Evolutionary conservation across 2,888 invertebrate species (phyloP), one percentile per base, ranked within the genome.

Genomic region (Agriopis aurantiaria): DNA sequence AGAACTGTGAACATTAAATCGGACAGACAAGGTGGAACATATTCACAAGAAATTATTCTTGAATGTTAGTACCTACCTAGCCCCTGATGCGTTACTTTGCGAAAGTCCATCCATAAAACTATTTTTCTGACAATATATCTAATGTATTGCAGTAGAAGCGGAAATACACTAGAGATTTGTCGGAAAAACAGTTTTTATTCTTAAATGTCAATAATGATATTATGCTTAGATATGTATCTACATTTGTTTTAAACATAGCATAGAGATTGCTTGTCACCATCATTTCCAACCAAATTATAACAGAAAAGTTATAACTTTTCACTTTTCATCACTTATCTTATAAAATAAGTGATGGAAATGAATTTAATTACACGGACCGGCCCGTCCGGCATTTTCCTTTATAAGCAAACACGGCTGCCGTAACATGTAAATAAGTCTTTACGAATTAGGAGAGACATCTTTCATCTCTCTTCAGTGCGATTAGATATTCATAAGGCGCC

Each of bases 401-500:
- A 0, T 3, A 12, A 58, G 58, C 82, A 82, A 85, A 85, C 77
- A 84, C 75, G 78, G 72, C 75, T 77, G 80, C 81, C 82, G 83
- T 82, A 78, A 80, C 85, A 85, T 86, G 83, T 87, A 88, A 88
- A 90, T 88, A 89, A 86, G 89, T 89, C 88, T 82, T 84, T 80
- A 78, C 82, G 85, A 88, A 90, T 91, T 90, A 90, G 83, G 85
- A 78, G 82, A 85, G 83, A 82, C 85, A 90, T 91, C 88, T 89
- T 88, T 91, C 89, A 90, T 89, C 85, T 87, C 82, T 83, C 82
- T 88, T 88, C 88, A 80, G 79, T 83, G 76, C 85, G 87, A 91
- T 91, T 90, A 90, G 89, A 84, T 91, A 91, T 91, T 91, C 91
- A 90, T 91, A 88, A 90, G 88, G 81, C 85, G 83, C 80, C 81